A percentile compares a stretch with the other conserved stretches of the same genome.
Conservation (phyloP, 2,113 vertebrate species). For the Echinops telfairi region DNA sequence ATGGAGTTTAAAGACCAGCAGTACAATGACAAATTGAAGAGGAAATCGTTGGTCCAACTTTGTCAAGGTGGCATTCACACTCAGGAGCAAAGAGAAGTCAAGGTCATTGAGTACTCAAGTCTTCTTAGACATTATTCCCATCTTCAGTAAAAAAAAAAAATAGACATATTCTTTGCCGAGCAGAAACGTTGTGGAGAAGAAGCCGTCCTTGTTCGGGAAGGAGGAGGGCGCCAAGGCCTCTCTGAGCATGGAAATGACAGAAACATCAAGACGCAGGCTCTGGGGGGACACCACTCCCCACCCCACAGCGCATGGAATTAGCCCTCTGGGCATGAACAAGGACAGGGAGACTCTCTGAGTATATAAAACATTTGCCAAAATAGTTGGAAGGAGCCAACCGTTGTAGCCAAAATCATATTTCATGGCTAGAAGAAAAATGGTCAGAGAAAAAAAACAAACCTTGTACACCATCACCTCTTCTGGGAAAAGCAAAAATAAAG, state of each 20-base stretch:
- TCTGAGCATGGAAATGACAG: neutral
- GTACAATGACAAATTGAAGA: conserved; percentile 21
- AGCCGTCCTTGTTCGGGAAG: neutral
- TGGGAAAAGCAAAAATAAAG: conserved; percentile 81
- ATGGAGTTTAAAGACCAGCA: neutral
- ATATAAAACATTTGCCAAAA: conserved; percentile 56
- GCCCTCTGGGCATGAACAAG: conserved; percentile 25
- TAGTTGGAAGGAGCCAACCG: conserved; percentile 46
- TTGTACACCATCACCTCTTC: conserved; percentile 70
- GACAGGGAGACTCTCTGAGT: conserved; percentile 1
- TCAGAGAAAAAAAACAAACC: conserved; percentile 9
- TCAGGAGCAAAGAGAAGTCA: conserved; percentile 20
- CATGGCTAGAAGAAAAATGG: conserved; percentile 64
- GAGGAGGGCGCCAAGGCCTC: neutral
- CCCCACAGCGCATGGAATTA: too few species aligned
- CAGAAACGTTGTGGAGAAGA: neutral
- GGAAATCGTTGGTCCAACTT: neutral
- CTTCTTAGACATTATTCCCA: neutral
- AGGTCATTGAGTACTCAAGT: neutral
- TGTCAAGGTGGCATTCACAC: neutral
- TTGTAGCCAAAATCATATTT: conserved; percentile 72
- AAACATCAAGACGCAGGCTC: conserved; percentile 15
- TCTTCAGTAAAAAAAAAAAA: neutral
- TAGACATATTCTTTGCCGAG: conserved; percentile 14
- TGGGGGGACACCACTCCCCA: too few species aligned